Evolutionary conservation across 2,888 invertebrate genomes (phyloP).

Genomic region (Acleris holmiana): DNA sequence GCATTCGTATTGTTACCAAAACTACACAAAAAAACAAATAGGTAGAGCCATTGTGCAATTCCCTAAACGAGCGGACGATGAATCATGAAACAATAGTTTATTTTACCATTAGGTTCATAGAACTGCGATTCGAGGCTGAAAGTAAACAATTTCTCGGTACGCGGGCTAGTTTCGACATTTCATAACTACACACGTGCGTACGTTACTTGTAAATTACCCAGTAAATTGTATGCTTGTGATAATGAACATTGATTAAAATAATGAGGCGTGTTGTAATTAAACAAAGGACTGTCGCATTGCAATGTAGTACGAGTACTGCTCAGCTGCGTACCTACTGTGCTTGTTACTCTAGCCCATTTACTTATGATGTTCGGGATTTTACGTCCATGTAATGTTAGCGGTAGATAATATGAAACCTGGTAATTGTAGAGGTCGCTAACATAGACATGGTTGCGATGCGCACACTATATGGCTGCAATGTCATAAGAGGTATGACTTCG

Average conservation of each 20-base stretch:
- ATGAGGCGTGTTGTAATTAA: conserved; percentile 27
- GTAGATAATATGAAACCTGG: too few species aligned
- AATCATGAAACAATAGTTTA: conserved; percentile 55
- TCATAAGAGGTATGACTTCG: too few species aligned
- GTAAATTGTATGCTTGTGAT: conserved; percentile 22
- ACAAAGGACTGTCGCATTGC: conserved; percentile 15
- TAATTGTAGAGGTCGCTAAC: too few species aligned
- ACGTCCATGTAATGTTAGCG: too few species aligned
- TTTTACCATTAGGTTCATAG: conserved; percentile 60
- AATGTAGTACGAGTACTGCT: neutral
- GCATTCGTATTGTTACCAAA: conserved; percentile 29
- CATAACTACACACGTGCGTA: conserved; percentile 26
- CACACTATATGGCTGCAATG: too few species aligned
- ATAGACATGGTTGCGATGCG: too few species aligned
- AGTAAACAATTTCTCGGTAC: conserved; percentile 64
- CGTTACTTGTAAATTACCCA: conserved; percentile 32
- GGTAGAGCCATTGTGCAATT: conserved; percentile 41
- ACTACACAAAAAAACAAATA: conserved; percentile 31
- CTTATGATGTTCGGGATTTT: too few species aligned
- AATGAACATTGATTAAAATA: conserved; percentile 32
- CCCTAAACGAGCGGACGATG: conserved; percentile 42
- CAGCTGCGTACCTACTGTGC: too few species aligned
- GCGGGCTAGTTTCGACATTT: conserved; percentile 47
- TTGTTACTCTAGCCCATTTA: too few species aligned
- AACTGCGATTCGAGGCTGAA: conserved; percentile 59